A percentile compares a stretch with the other conserved stretches of the same genome.
phyloP scores from a whole-genome alignment of 2,888 invertebrate genomes.

The Metellina segmentata region DNA sequence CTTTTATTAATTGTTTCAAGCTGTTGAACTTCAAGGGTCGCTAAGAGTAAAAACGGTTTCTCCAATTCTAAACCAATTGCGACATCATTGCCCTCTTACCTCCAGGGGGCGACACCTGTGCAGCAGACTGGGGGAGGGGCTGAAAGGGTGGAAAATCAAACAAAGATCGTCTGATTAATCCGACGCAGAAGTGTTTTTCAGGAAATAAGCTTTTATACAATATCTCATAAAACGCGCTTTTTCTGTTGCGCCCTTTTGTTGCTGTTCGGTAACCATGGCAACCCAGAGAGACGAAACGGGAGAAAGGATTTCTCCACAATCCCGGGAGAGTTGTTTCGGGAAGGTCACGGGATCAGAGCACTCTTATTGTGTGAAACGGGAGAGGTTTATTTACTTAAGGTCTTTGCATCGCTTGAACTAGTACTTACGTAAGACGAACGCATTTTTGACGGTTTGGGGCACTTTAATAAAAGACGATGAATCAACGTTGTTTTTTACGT shows the following conservation, averaged over 20 bases:
- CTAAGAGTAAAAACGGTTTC: background rate
- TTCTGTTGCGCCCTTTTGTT: background rate
- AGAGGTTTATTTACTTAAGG: background rate
- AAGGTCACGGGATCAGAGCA: background rate
- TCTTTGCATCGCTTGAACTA: background rate
- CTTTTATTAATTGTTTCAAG: background rate
- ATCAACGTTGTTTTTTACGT: background rate
- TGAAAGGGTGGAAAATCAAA: background rate
- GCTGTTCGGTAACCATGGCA: constrained; percentile 7
- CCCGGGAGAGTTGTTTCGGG: background rate
- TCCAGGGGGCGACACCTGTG: background rate
- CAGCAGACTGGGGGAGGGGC: background rate
- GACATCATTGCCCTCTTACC: background rate
- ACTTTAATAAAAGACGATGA: background rate
- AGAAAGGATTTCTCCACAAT: constrained; percentile 8
- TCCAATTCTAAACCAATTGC: background rate
- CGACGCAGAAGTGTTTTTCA: background rate
- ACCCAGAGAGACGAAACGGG: background rate
- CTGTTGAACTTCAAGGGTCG: background rate
- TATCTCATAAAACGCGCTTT: constrained; percentile 28
- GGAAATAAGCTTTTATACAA: constrained; percentile 31
- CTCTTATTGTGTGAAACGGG: background rate
- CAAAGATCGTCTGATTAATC: constrained; percentile 20
- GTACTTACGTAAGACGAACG: background rate
- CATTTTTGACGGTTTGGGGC: background rate